Evolutionary conservation across 2,797 vertebrate species (phyloP).

Genomic region (Aeoliscus strigatus): DNA sequence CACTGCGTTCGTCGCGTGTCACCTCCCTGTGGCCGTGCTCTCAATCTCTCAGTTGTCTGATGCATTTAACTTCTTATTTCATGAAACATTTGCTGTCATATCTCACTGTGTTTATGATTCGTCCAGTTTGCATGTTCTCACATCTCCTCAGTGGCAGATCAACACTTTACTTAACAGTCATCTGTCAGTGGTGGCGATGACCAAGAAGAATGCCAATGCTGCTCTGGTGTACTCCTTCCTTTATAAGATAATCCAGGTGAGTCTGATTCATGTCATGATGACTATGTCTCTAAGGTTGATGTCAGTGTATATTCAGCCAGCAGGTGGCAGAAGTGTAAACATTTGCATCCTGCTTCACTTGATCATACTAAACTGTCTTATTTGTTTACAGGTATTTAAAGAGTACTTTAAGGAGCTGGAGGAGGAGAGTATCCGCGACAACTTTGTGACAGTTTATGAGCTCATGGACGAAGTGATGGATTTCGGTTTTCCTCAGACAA

Average conservation of each 20-base stretch:
- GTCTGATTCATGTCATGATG: no score
- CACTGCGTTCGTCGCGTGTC: no score
- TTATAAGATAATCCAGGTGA: constrained; percentile 97
- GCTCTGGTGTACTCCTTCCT: constrained; percentile 97
- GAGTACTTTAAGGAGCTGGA: constrained; percentile 99
- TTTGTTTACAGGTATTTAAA: constrained; percentile 99
- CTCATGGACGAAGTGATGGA: constrained; percentile 98
- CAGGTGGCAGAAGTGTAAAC: background rate
- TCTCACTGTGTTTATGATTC: no score
- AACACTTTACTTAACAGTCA: no score
- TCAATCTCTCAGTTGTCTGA: no score
- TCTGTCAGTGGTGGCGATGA: constrained; percentile 99
- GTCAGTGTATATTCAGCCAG: no score
- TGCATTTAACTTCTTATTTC: constrained; percentile 52
- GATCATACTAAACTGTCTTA: no score
- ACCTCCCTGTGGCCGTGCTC: no score
- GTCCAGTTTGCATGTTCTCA: no score
- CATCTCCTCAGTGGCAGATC: no score
- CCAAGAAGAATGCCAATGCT: constrained; percentile 97
- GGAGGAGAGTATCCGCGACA: constrained; percentile 97
- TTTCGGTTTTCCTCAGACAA: constrained; percentile 97
- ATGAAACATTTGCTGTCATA: no score
- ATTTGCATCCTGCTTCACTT: background rate
- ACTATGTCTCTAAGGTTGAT: no score
- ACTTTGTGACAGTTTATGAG: constrained; percentile 98